phyloP scores from a whole-genome alignment of 2,797 vertebrate species.

The Sebastes matsubarae region DNA sequence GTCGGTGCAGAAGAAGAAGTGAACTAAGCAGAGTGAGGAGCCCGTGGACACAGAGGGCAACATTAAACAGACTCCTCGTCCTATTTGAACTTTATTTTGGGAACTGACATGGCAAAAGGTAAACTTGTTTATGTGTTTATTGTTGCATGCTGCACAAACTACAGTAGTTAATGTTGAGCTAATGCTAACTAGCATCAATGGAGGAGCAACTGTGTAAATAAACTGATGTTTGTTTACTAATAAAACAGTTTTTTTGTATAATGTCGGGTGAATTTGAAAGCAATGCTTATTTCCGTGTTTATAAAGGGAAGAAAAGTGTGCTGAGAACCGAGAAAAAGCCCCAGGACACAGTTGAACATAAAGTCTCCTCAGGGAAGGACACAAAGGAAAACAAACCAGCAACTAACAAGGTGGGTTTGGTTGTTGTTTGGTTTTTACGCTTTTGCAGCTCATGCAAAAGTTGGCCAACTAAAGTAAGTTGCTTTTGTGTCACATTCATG shows the following conservation, averaged over 20 bases:
- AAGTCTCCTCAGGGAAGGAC: constrained; percentile 63
- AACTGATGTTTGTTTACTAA: constrained; percentile 21
- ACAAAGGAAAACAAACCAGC: constrained; percentile 87
- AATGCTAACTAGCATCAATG: not conserved
- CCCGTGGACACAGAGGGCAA: not conserved
- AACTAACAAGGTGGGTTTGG: constrained; percentile 79
- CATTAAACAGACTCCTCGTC: not conserved
- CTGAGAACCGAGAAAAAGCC: constrained; percentile 73
- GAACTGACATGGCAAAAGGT: constrained; percentile 81
- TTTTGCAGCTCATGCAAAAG: not conserved
- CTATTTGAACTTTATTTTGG: not conserved
- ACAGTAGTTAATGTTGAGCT: not conserved
- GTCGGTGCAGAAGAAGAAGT: not conserved
- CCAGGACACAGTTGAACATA: constrained; percentile 67
- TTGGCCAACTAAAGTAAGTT: not conserved
- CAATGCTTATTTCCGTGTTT: not conserved
- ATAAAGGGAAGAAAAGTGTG: constrained; percentile 85
- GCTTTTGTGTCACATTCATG: not conserved
- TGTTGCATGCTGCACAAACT: not conserved
- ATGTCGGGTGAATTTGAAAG: not conserved
- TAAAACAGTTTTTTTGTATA: not conserved
- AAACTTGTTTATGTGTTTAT: not conserved
- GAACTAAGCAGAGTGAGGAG: not conserved
- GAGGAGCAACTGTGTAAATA: not conserved
- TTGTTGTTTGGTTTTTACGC: not conserved